These are phyloP conservation scores for Coleophora flavipennella DNA, from an alignment of 2,888 invertebrate species.

Conservation along the genomic window DNA sequence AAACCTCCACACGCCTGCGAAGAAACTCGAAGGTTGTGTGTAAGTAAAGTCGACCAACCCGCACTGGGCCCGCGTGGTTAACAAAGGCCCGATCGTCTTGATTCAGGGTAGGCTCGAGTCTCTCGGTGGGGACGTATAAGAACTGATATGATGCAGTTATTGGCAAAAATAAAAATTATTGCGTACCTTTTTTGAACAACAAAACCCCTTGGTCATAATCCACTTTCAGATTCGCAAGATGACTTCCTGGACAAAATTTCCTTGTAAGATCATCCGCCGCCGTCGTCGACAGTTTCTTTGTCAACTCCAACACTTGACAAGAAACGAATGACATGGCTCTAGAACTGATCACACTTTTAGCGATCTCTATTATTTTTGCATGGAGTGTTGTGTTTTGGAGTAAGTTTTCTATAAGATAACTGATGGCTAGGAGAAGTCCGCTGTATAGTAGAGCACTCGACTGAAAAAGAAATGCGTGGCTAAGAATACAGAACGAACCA, in stretches of 20 bases:
- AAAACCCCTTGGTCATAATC: constrained; percentile 61
- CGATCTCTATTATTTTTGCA: constrained; percentile 20
- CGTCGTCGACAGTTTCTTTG: constrained; percentile 19
- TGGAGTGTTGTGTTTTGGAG: constrained; percentile 4
- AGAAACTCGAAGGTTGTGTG: too few species aligned
- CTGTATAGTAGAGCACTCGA: constrained; percentile 44
- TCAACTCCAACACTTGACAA: constrained; percentile 23
- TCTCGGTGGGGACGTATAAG: too few species aligned
- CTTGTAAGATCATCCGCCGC: constrained; percentile 21
- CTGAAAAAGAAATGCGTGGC: constrained; percentile 43
- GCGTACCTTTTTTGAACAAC: constrained; percentile 49
- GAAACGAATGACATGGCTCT: constrained; percentile 40
- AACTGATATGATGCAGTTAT: too few species aligned
- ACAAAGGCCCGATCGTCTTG: too few species aligned
- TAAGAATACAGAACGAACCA: too few species aligned
- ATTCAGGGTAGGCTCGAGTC: too few species aligned
- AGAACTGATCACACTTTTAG: constrained; percentile 32
- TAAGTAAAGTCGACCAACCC: too few species aligned
- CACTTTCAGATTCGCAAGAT: constrained; percentile 37
- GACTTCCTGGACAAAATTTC: constrained; percentile 29
- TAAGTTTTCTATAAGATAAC: constrained; percentile 16
- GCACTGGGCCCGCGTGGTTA: too few species aligned
- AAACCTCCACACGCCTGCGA: too few species aligned
- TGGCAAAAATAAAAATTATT: neutral
- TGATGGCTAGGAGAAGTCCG: constrained; percentile 36